A percentile compares a stretch with the other conserved stretches of the same genome.
These are phyloP conservation scores for Osmerus mordax DNA, from an alignment of 2,113 vertebrate species.

Conservation along the genomic window DNA sequence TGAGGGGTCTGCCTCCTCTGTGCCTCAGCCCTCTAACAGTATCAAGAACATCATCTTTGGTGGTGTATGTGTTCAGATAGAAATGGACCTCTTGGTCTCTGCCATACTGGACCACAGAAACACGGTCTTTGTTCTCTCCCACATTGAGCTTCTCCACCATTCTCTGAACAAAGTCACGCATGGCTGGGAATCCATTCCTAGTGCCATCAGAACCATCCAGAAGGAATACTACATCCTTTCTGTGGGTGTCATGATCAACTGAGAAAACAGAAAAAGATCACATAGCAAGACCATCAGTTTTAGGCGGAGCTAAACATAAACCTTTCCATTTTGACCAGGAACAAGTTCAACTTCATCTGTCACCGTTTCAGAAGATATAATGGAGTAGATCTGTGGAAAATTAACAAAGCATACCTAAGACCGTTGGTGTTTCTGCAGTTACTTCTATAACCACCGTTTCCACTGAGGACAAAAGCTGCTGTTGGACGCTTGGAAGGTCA, in stretches of 20 bases:
- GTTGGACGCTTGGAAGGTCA: slow-evolving; percentile 31
- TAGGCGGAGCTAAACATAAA: too few species aligned
- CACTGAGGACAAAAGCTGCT: slow-evolving; percentile 31
- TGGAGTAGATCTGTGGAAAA: too few species aligned
- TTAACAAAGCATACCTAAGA: too few species aligned
- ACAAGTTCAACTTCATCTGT: too few species aligned
- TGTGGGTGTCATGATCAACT: background rate
- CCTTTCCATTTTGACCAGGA: too few species aligned
- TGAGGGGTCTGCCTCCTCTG: slow-evolving; percentile 60
- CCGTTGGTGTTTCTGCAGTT: too few species aligned
- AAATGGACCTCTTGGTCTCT: slow-evolving; percentile 44
- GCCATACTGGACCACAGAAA: slow-evolving; percentile 50
- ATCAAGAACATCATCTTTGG: slow-evolving; percentile 37
- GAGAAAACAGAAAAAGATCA: too few species aligned
- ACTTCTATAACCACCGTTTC: too few species aligned
- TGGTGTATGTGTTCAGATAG: slow-evolving; percentile 41
- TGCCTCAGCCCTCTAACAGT: slow-evolving; percentile 23
- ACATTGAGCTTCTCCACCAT: slow-evolving; percentile 46
- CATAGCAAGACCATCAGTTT: too few species aligned
- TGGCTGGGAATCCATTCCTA: slow-evolving; percentile 40
- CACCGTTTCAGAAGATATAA: too few species aligned
- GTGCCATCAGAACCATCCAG: slow-evolving; percentile 45
- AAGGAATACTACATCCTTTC: slow-evolving; percentile 25
- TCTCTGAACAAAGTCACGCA: slow-evolving; percentile 41
- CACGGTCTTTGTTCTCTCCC: slow-evolving; percentile 36